Conservation (phyloP, 2,113 vertebrate species). For the Phoxinus phoxinus region DNA sequence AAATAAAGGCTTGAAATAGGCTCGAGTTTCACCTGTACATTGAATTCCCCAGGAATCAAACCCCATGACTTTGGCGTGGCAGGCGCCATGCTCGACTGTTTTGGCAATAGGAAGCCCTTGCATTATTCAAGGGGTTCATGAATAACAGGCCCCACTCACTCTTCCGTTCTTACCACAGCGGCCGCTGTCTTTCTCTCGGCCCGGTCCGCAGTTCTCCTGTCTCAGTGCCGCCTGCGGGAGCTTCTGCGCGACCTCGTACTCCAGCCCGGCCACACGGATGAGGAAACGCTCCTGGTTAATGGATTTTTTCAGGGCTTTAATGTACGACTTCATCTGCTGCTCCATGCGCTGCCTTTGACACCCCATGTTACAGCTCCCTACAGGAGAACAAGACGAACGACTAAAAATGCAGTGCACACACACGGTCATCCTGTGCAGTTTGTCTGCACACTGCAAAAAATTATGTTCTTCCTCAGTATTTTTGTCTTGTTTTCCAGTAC, state of each 20-base stretch:
- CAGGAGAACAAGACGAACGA: not conserved
- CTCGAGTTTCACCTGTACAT: no score
- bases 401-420: not conserved
- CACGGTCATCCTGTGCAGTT: not conserved
- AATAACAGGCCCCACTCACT: conserved; percentile 2
- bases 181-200: conserved; percentile 84
- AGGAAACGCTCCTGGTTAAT: conserved; percentile 98
- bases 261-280: conserved; percentile 89
- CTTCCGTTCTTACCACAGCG: conserved; percentile 90
- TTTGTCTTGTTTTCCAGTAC: no score
- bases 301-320: conserved; percentile 95
- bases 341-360: conserved; percentile 93
- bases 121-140: not conserved
- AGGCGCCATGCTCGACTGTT: no score
- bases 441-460: not conserved
- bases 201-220: conserved; percentile 83
- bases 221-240: conserved; percentile 73
- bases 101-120: not conserved
- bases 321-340: conserved; percentile 89
- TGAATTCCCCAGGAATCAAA: no score
- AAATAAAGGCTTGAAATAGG: no score
- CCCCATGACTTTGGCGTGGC: no score
- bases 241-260: conserved; percentile 94
- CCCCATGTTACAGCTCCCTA: conserved; percentile 89
- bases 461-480: no score